Evolutionary conservation across 1,140 invertebrate species (phyloP), one percentile per base, ranked within the genome.

Genomic region (Cataglyphis hispanica): DNA sequence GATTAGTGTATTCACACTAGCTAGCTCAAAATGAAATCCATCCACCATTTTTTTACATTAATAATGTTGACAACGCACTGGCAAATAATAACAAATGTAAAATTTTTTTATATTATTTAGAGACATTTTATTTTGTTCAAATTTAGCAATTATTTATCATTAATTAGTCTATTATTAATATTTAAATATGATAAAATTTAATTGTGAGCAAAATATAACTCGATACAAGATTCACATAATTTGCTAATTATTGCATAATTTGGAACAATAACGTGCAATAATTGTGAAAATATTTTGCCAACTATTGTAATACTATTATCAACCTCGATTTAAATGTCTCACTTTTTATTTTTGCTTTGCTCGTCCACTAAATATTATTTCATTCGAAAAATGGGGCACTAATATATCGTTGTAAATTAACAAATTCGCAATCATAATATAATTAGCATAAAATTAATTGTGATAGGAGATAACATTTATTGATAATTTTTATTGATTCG

Each of bases 21-120:
- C 19, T 19, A 25, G 61, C 10, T 25, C 34, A 61, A 58, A 74
- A 66, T 25, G 84, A 0, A 66, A 43, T n/a, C 63, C n/a, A 78
- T 66, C 13, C 16, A n/a, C 3, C 19, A 40, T n/a, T n/a, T 13
- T 13, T 74, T 58, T 25, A 31, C 8, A 22, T 5, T n/a, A 1
- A 13, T 53, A 19, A 58, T 7, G 13, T 5, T 13, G 16, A 13
- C 70, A 19, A 74, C 37, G 25, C 6, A 3, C 11, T 40, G 7
- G 10, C 72, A 13, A 75, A 4, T n/a, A 37, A 10, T 50, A n/a
- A 8, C 10, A 10, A 8, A 25, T 25, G 10, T 53, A 53, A 53
- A 19, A 2, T 53, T 40, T 40, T 13, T 46, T 46, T 46, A 13
- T 46, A 16, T 46, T 3, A 46, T 46, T 50, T 13, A 2, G 13